Base-by-base conservation (phyloP, 2,797 vertebrate genomes). In the Chanos chanos region DNA sequence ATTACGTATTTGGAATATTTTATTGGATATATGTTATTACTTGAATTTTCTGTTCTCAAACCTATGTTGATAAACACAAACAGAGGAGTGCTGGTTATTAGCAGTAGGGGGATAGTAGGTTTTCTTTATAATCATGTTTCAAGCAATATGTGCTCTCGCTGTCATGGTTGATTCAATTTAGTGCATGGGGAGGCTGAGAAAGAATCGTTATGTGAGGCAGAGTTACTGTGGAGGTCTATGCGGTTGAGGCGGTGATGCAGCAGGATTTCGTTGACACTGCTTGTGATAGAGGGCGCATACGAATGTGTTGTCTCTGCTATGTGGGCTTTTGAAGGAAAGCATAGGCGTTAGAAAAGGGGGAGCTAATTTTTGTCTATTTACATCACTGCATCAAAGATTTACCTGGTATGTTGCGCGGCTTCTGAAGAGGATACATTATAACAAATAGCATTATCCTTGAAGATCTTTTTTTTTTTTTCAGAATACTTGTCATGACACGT, bases 211-310 rank as follows among this genome's bases (percentile, higher is more conserved):
- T 61, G 76, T 73, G 72, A 73, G 76, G 81, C 72, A 78, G 81
- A 80, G 80, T 73, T 71, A 70, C 61, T 62, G 71, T 73, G 82
- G 74, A 75, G 67, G 70, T 74, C 79, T 72, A 74, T 74, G 79
- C 71, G 79, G 86, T 77, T 81, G 85, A 83, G 77, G 83, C 87
- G 86, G 89, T 91, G 89, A 91, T 91, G 89, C 87, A 89, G 90
- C 89, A 90, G 85, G 87, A 89, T 90, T 90, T 88, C 77, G 69
- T 70, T 75, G 76, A 77, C 56, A 67, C 34, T 71, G n/a, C n/a
- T n/a, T n/a, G 73, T 78, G 53, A 62, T 65, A 65, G 68, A 74
- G 78, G 74, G 81, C 78, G 65, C 64, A 10, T 68, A 34, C 45
- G n/a, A n/a, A n/a, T n/a, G n/a, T 34, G 30, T 60, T 28, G 51